Evolutionary conservation across 2,888 invertebrate genomes (phyloP).

Genomic region (Campoletis raptor): DNA sequence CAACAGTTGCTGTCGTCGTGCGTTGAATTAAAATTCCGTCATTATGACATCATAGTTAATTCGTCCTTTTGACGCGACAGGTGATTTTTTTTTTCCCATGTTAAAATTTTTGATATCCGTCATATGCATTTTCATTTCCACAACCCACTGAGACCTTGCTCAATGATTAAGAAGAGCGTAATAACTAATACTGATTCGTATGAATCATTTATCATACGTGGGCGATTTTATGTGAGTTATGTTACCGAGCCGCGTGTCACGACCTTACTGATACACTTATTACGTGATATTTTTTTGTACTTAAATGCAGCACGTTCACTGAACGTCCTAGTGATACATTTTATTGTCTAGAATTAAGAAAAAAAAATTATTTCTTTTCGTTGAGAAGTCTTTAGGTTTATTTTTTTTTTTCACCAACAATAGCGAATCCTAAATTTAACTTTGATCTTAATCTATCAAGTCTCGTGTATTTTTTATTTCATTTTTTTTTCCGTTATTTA

Average conservation of each 20-base stretch:
- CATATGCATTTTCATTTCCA: conserved; percentile 59
- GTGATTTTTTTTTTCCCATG: conserved; percentile 19
- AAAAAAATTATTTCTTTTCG: background rate
- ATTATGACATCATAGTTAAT: conserved; percentile 51
- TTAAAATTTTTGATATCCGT: conserved; percentile 12
- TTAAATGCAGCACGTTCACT: background rate
- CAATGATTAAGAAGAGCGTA: conserved; percentile 66
- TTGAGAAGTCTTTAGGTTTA: background rate
- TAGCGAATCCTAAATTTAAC: background rate
- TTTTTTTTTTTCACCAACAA: background rate
- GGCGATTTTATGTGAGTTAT: conserved; percentile 48
- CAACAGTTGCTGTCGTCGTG: conserved; percentile 33
- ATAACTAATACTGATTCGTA: conserved; percentile 66
- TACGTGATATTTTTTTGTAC: conserved; percentile 10
- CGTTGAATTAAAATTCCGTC: conserved; percentile 50
- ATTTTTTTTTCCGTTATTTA: too few relatives aligned
- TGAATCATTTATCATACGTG: conserved; percentile 69
- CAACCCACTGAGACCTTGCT: conserved; percentile 62
- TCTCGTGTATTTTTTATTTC: background rate
- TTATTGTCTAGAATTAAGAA: background rate
- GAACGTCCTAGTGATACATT: background rate
- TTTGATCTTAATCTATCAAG: background rate
- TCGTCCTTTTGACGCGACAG: conserved; percentile 25
- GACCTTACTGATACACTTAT: conserved; percentile 38
- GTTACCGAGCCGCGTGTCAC: conserved; percentile 23